phyloP scores from a whole-genome alignment of 2,113 vertebrate species.

The Tichodroma muraria region DNA sequence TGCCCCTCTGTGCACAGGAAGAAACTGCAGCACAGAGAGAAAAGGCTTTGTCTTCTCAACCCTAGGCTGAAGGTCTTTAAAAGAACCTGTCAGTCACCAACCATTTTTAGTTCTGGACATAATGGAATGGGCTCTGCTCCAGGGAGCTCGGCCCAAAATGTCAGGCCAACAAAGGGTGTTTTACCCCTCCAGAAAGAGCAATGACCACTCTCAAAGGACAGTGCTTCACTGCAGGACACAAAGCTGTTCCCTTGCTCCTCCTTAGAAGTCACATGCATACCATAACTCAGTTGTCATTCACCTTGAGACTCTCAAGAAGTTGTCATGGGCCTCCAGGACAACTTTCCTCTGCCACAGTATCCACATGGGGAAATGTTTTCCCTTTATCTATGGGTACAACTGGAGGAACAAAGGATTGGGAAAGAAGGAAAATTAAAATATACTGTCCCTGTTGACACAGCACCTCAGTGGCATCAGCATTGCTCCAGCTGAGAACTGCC shows the following conservation, averaged over 20 bases:
- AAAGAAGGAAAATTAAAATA: neutral
- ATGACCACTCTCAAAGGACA: neutral
- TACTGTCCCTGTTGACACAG: neutral
- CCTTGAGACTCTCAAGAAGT: neutral
- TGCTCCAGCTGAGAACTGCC: neutral
- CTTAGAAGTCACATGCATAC: neutral
- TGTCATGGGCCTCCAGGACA: neutral
- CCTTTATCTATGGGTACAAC: neutral
- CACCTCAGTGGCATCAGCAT: neutral
- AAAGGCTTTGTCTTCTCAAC: neutral
- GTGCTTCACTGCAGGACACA: neutral
- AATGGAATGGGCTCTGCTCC: neutral
- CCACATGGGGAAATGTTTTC: neutral
- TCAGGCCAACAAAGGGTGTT: neutral
- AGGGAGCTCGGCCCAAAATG: neutral
- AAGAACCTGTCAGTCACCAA: neutral
- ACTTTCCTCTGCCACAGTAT: neutral
- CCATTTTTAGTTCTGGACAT: neutral
- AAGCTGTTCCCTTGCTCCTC: neutral
- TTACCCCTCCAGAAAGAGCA: neutral
- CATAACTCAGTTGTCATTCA: neutral
- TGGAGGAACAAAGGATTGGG: neutral
- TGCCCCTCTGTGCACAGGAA: neutral
- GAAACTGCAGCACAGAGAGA: neutral
- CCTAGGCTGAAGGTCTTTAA: neutral